A percentile compares a stretch with the other conserved stretches of the same genome.
Evolutionary conservation across 92 coral and sea anemone genomes (phyloP).

Genomic region (Phymanthus crucifer): DNA sequence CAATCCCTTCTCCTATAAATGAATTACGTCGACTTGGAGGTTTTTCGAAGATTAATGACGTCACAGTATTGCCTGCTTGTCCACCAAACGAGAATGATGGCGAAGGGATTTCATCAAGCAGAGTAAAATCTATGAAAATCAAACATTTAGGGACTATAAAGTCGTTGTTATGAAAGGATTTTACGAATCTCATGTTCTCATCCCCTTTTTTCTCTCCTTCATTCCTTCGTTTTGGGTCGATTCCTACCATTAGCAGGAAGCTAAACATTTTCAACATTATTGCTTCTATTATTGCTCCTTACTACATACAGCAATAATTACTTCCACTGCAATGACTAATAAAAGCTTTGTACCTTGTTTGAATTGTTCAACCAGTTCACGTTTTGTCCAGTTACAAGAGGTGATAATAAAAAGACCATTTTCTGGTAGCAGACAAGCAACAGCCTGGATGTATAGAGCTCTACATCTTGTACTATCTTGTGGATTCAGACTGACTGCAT

Average conservation of each 20-base stretch:
- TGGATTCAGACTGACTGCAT: conserved; percentile 75
- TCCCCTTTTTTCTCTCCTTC: too few relatives aligned
- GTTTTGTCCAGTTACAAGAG: conserved; percentile 74
- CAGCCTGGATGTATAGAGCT: conserved; percentile 40
- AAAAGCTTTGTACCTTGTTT: conserved; percentile 47
- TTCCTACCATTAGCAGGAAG: too few relatives aligned
- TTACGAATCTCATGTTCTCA: too few relatives aligned
- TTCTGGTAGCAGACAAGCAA: conserved; percentile 36
- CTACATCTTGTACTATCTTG: conserved; percentile 51
- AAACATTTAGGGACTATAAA: neutral
- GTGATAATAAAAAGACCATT: conserved; percentile 55
- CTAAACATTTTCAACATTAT: too few relatives aligned
- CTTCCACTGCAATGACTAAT: too few relatives aligned
- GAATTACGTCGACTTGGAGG: neutral
- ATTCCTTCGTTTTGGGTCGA: too few relatives aligned
- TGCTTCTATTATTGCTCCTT: neutral
- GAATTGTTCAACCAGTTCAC: conserved; percentile 62
- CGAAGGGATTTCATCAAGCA: conserved; percentile 52
- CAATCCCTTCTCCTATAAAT: neutral
- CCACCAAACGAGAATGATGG: conserved; percentile 67
- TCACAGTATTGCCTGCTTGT: conserved; percentile 50
- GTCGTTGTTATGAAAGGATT: neutral
- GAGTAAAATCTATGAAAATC: conserved; percentile 36
- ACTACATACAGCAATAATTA: too few relatives aligned
- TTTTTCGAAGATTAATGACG: conserved; percentile 49